Base-by-base conservation (phyloP, 2,888 invertebrate genomes). In the Bruchidius siliquastri region DNA sequence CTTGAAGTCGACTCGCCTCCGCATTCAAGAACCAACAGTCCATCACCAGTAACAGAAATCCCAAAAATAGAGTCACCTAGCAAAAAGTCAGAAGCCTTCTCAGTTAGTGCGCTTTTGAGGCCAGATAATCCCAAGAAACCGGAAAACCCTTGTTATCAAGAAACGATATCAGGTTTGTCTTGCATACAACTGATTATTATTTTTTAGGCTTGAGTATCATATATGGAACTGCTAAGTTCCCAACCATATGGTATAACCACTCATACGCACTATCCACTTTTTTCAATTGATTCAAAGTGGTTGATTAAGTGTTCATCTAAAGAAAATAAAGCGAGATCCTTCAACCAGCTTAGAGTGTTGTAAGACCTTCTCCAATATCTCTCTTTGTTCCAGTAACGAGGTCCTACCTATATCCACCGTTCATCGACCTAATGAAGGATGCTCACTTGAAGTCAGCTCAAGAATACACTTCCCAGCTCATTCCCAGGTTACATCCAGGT, bases 1-100 rank as follows among this genome's bases (percentile, higher is more conserved):
- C 87, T 93, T 20, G 93, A 93, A 88, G 93, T 93, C 0, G 93
- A 93, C 84, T 93, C 93, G 18, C 93, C 93, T 0, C 91, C 91
- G 32, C 90, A 90, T 74, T 88, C 88, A 4, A 82, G 87, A 80
- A 83, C 87, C 77, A 83, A 87, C 77, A 88, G 89, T 0, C 91
- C 90, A 0, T 89, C 89, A 2, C 88, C 89, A 77, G 83, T 86
- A 2, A 87, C 86, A 0, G 87, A 87, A 77, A 82, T 87, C 13
- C 83, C 84, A 49, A 85, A 85, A 78, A 82, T 74, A 85, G 89
- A 79, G 6, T 80, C 83, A 32, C 86, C 86, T 10, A 87, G 89
- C 13, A 93, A 93, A 85, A 91, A 93, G 88, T 94, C 94, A 20
- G 95, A 95, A 87, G 90, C 93, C 22, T 96, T 95, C 86, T 94